Conservation (phyloP, 2,888 invertebrate genomes). For the Belgica antarctica region DNA sequence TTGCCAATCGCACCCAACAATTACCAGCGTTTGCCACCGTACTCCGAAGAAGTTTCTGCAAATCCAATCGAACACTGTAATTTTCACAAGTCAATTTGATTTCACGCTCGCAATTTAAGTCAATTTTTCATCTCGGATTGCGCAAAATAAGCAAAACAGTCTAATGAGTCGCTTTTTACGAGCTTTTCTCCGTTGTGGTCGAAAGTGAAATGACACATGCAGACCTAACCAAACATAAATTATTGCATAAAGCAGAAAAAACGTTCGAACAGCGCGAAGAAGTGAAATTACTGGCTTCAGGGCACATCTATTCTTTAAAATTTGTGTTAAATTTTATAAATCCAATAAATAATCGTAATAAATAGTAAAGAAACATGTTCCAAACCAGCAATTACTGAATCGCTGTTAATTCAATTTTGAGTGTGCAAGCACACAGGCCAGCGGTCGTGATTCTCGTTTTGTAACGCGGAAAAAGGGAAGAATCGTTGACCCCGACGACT, state of each 20-base stretch:
- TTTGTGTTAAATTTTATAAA: neutral
- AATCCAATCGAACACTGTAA: neutral
- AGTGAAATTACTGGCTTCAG: neutral
- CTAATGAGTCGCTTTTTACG: conserved; percentile 7
- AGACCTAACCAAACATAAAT: no score
- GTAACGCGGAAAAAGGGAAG: neutral
- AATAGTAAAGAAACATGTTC: neutral
- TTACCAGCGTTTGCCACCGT: neutral
- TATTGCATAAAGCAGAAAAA: neutral
- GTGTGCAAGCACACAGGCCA: neutral
- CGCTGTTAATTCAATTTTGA: conserved; percentile 1
- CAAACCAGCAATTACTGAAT: neutral
- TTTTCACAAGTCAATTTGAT: conserved; percentile 4
- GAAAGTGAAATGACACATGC: neutral
- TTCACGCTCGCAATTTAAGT: neutral
- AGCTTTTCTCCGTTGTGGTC: neutral
- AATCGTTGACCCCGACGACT: conserved; percentile 5
- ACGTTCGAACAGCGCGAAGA: neutral
- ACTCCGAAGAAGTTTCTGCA: no score
- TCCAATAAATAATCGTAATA: conserved; percentile 12
- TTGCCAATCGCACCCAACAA: neutral
- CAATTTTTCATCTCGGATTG: neutral
- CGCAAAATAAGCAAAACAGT: neutral
- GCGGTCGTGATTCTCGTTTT: neutral
- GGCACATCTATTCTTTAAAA: neutral